Evolutionary conservation across 2,888 invertebrate species (phyloP).

Genomic region (Mantis religiosa): DNA sequence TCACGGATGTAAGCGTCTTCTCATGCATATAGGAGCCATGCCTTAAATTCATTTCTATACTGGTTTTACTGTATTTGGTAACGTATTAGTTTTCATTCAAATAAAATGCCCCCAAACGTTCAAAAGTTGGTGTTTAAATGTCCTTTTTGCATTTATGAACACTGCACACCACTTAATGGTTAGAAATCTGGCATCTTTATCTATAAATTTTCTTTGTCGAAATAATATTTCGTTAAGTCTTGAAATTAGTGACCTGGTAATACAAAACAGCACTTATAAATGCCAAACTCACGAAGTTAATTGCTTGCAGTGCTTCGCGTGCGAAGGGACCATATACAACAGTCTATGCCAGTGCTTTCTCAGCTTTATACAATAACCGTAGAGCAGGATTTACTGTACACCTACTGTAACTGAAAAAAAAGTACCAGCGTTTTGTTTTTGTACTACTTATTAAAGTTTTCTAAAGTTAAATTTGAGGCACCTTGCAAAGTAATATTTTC

Average conservation of each 20-base stretch:
- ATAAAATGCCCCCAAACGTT: too few relatives aligned
- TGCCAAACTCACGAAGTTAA: not conserved
- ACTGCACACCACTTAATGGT: too few relatives aligned
- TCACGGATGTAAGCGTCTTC: too few relatives aligned
- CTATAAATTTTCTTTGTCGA: too few relatives aligned
- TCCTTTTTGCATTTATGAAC: too few relatives aligned
- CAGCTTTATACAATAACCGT: not conserved
- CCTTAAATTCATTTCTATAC: too few relatives aligned
- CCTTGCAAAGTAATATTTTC: not conserved
- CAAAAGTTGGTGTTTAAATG: too few relatives aligned
- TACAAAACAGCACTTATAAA: not conserved
- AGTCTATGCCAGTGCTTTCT: not conserved
- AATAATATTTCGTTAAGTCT: too few relatives aligned
- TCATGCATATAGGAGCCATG: too few relatives aligned
- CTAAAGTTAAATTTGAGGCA: not conserved
- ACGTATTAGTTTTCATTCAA: too few relatives aligned
- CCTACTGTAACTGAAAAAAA: not conserved
- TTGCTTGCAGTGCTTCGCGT: not conserved
- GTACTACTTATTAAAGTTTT: not conserved
- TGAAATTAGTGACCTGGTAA: slow-evolving; percentile 17
- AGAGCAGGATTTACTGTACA: not conserved
- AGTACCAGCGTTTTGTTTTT: not conserved
- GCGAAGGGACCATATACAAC: not conserved
- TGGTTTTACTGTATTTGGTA: too few relatives aligned
- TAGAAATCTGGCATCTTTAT: too few relatives aligned